Evolutionary conservation across 2,888 invertebrate species (phyloP), one percentile per base, ranked within the genome.

Genomic region (Catocala nupta): DNA sequence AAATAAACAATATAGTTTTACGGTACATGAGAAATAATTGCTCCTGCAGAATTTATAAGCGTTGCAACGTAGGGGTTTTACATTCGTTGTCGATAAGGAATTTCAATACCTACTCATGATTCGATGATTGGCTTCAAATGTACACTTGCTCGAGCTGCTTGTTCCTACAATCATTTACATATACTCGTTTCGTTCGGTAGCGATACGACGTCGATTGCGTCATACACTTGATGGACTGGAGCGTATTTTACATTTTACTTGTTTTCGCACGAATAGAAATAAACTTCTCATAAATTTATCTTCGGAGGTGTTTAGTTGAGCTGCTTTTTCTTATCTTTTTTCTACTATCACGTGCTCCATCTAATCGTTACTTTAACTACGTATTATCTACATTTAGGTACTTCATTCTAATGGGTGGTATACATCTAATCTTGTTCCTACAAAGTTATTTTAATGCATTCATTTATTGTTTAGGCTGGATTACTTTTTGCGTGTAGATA

Each of bases 161-260:
- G 55, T 55, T 10, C 43, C 13, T 73, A 70, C 50, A 53, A 47
- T 59, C 2, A 50, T 59, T 50, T 55, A n/a, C n/a, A n/a, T n/a
- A 59, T 11, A 52, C 25, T 55, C 10, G 45, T 42, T 59, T 43
- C 36, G 36, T 58, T 34, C 44, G 42, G 42, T 39, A 55, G 65
- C 62, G 61, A 75, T 52, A 45, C 57, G 9, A 58, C 55, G 53
- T 44, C 55, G 49, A 63, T 77, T 71, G 65, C 77, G 63, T 77
- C 77, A 68, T 50, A 56, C 44, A 52, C 53, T 58, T 55, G 55
- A 58, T 54, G 43, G 44, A 68, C 63, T 56, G 33, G 34, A 13
- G 7, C 39, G 57, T 59, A 66, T 65, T 65, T 63, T 60, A 48
- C 55, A 43, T 48, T 58, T 47, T 33, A 55, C 48, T 69, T 67